A percentile compares a stretch with the other conserved stretches of the same genome.
Evolutionary conservation across 2,888 invertebrate species (phyloP).

Genomic region (Acronicta aceris): DNA sequence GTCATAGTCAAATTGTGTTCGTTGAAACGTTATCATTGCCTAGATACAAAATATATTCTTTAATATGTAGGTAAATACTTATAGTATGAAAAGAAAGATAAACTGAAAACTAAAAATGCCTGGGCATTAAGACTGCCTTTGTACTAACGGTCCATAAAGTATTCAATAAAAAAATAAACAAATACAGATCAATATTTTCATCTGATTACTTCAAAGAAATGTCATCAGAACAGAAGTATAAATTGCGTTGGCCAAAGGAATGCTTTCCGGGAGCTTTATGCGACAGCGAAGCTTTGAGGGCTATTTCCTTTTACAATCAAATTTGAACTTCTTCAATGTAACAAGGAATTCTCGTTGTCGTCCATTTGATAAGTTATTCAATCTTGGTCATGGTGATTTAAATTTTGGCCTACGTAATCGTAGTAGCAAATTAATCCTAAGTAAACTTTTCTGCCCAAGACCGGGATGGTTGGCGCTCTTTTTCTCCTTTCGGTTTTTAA

Average conservation of each 20-base stretch:
- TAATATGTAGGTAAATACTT: not conserved
- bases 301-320: conserved; percentile 19
- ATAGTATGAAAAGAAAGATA: not conserved
- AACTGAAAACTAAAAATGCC: too few relatives aligned
- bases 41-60: not conserved
- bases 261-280: conserved; percentile 18
- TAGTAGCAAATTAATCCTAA: too few relatives aligned
- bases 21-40: not conserved
- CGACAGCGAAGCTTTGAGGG: conserved; percentile 2
- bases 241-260: conserved; percentile 16
- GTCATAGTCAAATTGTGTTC: not conserved
- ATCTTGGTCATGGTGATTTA: conserved; percentile 7
- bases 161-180: not conserved
- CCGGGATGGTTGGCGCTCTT: too few relatives aligned
- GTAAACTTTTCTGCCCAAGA: too few relatives aligned
- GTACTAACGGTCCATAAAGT: too few relatives aligned
- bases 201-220: conserved; percentile 11
- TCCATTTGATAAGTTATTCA: conserved; percentile 22
- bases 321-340: conserved; percentile 14
- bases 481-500: too few relatives aligned
- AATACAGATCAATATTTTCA: conserved; percentile 5
- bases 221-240: conserved; percentile 7
- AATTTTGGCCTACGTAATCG: not conserved
- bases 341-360: conserved; percentile 2
- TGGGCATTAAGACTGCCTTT: too few relatives aligned